Conservation (phyloP, 2,113 vertebrate species). For the Oryctolagus cuniculus region mOryCun1.1 NC_091441.1:51948001-51948500, state of each 20-base stretch:
- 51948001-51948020: neutral
- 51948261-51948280: neutral
- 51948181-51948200: neutral
- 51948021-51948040: conserved; percentile 20
- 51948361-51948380: too few relatives aligned
- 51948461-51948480: too few relatives aligned
- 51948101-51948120: neutral
- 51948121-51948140: conserved; percentile 38
- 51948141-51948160: neutral
- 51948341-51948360: too few relatives aligned
- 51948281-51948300: too few relatives aligned
- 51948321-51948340: too few relatives aligned
- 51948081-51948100: conserved; percentile 25
- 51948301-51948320: too few relatives aligned
- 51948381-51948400: too few relatives aligned
- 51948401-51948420: too few relatives aligned
- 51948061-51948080: conserved; percentile 45
- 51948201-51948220: neutral
- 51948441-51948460: too few relatives aligned
- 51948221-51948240: neutral
- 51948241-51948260: conserved; percentile 30
- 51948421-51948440: too few relatives aligned
- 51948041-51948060: conserved; percentile 14
- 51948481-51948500: too few relatives aligned
- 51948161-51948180: neutral